phyloP scores from a whole-genome alignment of 35 echinoderm and acorn worm genomes.

The Heliocidaris erythrogramma region DNA sequence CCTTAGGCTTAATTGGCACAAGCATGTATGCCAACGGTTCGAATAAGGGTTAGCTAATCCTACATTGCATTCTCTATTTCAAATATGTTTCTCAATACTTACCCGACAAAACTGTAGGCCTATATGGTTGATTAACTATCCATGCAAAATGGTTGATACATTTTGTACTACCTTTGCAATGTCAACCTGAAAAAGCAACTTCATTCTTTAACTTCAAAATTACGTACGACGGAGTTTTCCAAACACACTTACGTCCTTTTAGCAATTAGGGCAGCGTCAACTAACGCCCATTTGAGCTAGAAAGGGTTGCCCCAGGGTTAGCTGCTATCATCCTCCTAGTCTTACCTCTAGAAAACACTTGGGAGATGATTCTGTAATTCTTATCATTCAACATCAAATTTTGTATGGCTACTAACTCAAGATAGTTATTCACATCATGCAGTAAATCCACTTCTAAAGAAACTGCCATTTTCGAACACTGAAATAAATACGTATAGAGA shows the following conservation, averaged over 20 bases:
- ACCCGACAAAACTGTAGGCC: too few species aligned
- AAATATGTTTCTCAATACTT: too few species aligned
- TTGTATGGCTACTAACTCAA: not conserved
- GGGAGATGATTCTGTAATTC: not conserved
- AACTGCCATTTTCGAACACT: not conserved
- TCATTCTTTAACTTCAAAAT: too few species aligned
- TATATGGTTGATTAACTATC: too few species aligned
- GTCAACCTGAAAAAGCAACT: too few species aligned
- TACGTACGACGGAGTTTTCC: not conserved
- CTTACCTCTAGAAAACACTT: not conserved
- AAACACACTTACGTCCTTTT: not conserved
- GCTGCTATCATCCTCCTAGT: not conserved
- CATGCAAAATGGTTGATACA: too few species aligned
- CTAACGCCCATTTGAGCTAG: not conserved
- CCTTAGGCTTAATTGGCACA: too few species aligned
- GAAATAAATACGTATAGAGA: too few species aligned
- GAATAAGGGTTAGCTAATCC: too few species aligned
- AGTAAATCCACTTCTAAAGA: not conserved
- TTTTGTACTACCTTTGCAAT: too few species aligned
- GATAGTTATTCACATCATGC: not conserved
- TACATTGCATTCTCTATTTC: too few species aligned
- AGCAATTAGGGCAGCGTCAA: constrained; percentile 1
- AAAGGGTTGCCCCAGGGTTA: not conserved
- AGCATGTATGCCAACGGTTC: too few species aligned
- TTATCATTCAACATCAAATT: not conserved